Base-by-base conservation (phyloP, 2,113 vertebrate genomes). In the Tetrax tetrax region DNA sequence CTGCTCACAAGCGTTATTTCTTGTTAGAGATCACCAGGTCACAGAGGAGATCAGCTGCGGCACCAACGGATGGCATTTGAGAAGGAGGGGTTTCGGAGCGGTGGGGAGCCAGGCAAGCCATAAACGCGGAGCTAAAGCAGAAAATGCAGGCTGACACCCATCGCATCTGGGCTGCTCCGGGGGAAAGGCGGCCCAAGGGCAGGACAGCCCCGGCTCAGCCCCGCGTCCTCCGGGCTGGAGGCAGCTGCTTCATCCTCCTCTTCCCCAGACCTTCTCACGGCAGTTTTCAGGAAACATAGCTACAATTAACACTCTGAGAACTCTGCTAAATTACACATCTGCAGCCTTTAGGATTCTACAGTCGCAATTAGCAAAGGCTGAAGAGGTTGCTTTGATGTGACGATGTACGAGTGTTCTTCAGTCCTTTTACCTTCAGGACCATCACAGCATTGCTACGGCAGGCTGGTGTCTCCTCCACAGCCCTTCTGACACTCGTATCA, bases 271-370 rank as follows among this genome's bases (percentile, higher is more conserved):
- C 70, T 54, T 38, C 12, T 4, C 33, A 9, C 0, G 0, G 77
- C 9, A 1, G 33, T 6, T 54, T 28, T 35, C 9, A 12, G 63
- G 69, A 57, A 47, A 10, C 68, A 43, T 2, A 37, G 47, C 53
- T 14, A 2, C 41, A n/a, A 15, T 56, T 48, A 47, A 29, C 60
- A 16, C 65, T 2, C 59, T 21, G 45, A 24, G 21, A 90, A 24
- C 38, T 14, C 23, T 0, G 35, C 9, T 20, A 2, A 24, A 8
- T 17, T 3, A 4, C 0, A 35, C 2, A 63, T 18, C 10, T 7
- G 12, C 87, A 53, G 87, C 47, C 22, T 1, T 3, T 2, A 8
- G 41, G 22, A 21, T 5, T 9, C 43, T 23, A 10, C 35, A 53
- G 51, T 37, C 19, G 4, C 10, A 7, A 10, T 59, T 22, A 54